Evolutionary conservation across 2,113 vertebrate species (phyloP), one percentile per base, ranked within the genome.

Genomic region (Gracilinanus agilis): DNA sequence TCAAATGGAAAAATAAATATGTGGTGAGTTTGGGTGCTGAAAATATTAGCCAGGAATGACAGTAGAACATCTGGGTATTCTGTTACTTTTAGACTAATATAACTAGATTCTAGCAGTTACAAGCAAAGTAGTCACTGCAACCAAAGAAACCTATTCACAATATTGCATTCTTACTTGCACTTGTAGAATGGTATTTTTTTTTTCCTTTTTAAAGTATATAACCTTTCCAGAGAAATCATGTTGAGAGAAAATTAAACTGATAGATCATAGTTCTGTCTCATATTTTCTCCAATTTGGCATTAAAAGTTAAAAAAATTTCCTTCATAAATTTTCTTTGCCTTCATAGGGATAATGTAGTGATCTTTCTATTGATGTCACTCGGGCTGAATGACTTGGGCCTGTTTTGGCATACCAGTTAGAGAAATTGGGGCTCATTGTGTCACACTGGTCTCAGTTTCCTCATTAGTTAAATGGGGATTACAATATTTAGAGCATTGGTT

Each of bases 391-490:
- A 75, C 34, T 75, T 75, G 61, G 29, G n/a, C 34, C 34, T n/a
- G 2, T 6, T 75, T 75, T 75, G 61, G 61, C 16, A n/a, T 75
- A 23, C 19, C 34, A 83, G 19, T 83, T 83, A 83, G 16, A 40
- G 5, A n/a, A 75, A 40, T 83, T 83, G 67, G 34, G 4, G 12
- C 13, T 40, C n/a, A 83, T 40, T 40, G 44, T 90, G 5, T 95
- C 55, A 92, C n/a, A 12, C 0, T 3, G 92, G 44, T 83, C n/a
- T 95, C 55, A 54, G 88, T 93, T 94, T 96, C 24, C 23, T 49
- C 29, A 95, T 11, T 25, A 90, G 7, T 54, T 75, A 92, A 67
- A 56, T 2, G 25, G 61, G 13, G 23, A 9, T 89, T 90, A 9
- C 55, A n/a, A 40, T 24, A 90, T 16, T 94, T 40, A 40, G 67